phyloP scores from a whole-genome alignment of 2,888 invertebrate species.

The Synanthedon myopaeformis region DNA sequence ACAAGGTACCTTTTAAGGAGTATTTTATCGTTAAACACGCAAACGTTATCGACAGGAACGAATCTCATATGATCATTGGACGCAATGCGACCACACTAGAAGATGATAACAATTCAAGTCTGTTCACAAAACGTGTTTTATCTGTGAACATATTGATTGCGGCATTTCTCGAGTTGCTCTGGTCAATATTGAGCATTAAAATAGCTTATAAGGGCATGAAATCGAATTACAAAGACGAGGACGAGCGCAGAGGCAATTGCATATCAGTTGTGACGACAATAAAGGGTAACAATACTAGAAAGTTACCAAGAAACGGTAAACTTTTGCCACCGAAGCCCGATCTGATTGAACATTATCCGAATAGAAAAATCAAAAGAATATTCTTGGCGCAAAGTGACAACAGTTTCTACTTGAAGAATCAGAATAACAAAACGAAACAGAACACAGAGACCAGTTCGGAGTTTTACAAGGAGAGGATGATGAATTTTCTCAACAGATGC shows the following conservation, averaged over 20 bases:
- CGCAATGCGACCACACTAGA: slow-evolving; percentile 23
- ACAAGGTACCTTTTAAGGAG: slow-evolving; percentile 48
- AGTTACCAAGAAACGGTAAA: slow-evolving; percentile 47
- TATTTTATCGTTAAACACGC: slow-evolving; percentile 43
- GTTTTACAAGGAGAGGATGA: slow-evolving; percentile 58
- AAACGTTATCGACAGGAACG: slow-evolving; percentile 41
- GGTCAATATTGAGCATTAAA: slow-evolving; percentile 72
- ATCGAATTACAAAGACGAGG: slow-evolving; percentile 67
- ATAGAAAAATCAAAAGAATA: slow-evolving; percentile 64
- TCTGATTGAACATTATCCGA: slow-evolving; percentile 66
- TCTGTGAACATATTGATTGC: slow-evolving; percentile 72
- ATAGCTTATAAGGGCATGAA: slow-evolving; percentile 74
- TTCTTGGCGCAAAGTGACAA: slow-evolving; percentile 54
- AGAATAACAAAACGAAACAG: slow-evolving; percentile 55
- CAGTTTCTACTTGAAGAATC: slow-evolving; percentile 53
- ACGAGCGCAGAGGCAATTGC: slow-evolving; percentile 55
- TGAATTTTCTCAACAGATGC: slow-evolving; percentile 53
- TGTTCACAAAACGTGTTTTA: slow-evolving; percentile 58
- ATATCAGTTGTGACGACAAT: slow-evolving; percentile 66
- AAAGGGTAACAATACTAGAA: slow-evolving; percentile 63
- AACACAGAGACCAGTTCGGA: slow-evolving; percentile 57
- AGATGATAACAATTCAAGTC: slow-evolving; percentile 23
- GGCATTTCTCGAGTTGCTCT: slow-evolving; percentile 67
- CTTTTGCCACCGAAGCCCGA: slow-evolving; percentile 59
- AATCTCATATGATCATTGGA: slow-evolving; percentile 48